Evolutionary conservation across 2,888 invertebrate species (phyloP), one percentile per base, ranked within the genome.

Genomic region (Tetragnatha montana): DNA sequence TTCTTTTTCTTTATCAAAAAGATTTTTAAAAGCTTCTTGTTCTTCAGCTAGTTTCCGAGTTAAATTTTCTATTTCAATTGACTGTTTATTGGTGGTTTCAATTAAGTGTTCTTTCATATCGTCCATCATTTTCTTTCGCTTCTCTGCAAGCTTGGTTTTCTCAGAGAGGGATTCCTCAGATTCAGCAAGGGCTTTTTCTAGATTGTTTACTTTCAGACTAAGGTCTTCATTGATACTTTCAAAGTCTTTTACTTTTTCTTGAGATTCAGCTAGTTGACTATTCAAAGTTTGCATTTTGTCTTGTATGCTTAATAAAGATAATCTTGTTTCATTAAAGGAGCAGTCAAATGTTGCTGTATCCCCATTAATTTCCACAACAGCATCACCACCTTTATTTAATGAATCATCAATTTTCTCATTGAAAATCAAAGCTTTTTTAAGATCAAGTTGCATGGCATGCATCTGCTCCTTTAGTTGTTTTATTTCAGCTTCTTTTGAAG

Each of bases 41-140:
- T 93, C 92, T 19, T 91, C 91, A 47, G 92, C 91, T 87, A 93
- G 93, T 68, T 92, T 92, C 19, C 93, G 91, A 69, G 93, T 93
- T 88, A 92, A 85, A 6, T 91, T 87, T n/a, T 91, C 91, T 19
- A 93, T 78, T 80, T 93, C 92, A 78, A 93, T 92, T 50, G 93
- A 92, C 86, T 94, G 93, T 35, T 92, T 92, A 86, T 93, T 93
- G 76, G 92, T 92, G 76, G 93, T 93, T 86, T 93, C 93, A 91
- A 94, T 93, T 91, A 94, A 93, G 91, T 93, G 93, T 19, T 93
- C 93, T 10, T 94, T 94, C 91, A 94, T 92, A 83, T 94, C 94
- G 92, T 94, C 94, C 86, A 94, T 91, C 87, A 94, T 92, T 1
- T 92, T 91, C 91, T 94, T 94, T n/a, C 94, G 92, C 89, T 94